Evolutionary conservation across 2,888 invertebrate genomes (phyloP).

Genomic region (Heliconius ethilla): DNA sequence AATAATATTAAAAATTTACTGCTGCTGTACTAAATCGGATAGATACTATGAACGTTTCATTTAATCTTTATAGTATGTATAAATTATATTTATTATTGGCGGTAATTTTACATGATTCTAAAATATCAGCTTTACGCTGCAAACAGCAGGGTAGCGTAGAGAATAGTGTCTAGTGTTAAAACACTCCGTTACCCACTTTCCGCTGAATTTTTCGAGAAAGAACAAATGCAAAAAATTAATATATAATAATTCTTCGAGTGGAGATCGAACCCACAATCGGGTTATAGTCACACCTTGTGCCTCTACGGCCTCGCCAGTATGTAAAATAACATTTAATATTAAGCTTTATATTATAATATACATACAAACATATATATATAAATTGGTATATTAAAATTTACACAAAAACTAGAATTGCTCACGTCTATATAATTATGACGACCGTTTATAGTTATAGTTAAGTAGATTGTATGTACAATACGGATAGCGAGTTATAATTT

Average conservation of each 20-base stretch:
- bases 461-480: neutral
- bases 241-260: too few relatives aligned
- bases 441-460: neutral
- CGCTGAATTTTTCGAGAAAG: too few relatives aligned
- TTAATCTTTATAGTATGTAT: neutral
- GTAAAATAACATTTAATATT: neutral
- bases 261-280: too few relatives aligned
- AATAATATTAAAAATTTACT: slow-evolving; percentile 15
- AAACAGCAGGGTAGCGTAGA: too few relatives aligned
- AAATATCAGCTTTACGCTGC: too few relatives aligned
- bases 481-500: neutral
- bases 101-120: too few relatives aligned
- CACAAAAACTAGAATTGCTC: slow-evolving; percentile 6
- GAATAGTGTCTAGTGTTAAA: too few relatives aligned
- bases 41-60: neutral
- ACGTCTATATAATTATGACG: neutral
- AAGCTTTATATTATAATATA: neutral
- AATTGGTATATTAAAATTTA: neutral
- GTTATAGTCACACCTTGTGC: too few relatives aligned
- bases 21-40: neutral
- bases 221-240: too few relatives aligned
- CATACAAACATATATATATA: neutral
- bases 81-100: neutral
- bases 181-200: too few relatives aligned
- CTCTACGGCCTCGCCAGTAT: neutral